phyloP scores from a whole-genome alignment of 2,797 vertebrate species.

The Acrocephalus scirpaceus region DNA sequence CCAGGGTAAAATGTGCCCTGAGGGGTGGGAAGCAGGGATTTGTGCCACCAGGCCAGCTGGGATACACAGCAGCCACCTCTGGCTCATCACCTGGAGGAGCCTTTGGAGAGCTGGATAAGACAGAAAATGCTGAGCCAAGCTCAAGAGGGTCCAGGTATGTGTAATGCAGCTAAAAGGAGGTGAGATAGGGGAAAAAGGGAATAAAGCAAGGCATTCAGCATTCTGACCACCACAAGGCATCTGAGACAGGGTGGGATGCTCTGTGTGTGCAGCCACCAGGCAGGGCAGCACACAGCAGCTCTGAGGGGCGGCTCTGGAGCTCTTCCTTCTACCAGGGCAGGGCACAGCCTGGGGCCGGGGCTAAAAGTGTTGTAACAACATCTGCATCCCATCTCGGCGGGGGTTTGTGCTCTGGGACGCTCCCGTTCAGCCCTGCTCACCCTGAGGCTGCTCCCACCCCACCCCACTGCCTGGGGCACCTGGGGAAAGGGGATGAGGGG shows the following conservation, averaged over 20 bases:
- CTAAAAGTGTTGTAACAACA: background rate
- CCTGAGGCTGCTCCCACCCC: background rate
- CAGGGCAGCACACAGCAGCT: rapidly evolving
- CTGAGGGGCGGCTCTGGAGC: background rate
- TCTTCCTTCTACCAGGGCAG: background rate
- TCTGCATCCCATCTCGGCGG: background rate
- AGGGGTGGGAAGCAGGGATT: background rate
- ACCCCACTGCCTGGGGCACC: background rate
- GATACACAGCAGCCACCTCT: background rate
- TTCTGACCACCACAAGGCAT: background rate
- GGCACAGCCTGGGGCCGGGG: background rate
- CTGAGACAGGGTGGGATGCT: background rate
- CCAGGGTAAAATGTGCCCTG: background rate
- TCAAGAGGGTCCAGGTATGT: background rate
- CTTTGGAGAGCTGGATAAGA: background rate
- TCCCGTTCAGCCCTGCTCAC: background rate
- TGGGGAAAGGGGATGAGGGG: background rate
- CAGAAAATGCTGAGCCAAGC: background rate
- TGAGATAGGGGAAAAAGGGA: background rate
- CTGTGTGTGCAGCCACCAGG: background rate
- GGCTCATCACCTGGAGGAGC: background rate
- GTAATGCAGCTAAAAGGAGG: background rate
- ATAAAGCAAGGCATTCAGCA: background rate
- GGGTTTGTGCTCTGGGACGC: background rate
- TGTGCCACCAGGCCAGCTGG: background rate